Evolutionary conservation across 2,888 invertebrate genomes (phyloP), one percentile per base, ranked within the genome.

Genomic region (Beris morrisii): DNA sequence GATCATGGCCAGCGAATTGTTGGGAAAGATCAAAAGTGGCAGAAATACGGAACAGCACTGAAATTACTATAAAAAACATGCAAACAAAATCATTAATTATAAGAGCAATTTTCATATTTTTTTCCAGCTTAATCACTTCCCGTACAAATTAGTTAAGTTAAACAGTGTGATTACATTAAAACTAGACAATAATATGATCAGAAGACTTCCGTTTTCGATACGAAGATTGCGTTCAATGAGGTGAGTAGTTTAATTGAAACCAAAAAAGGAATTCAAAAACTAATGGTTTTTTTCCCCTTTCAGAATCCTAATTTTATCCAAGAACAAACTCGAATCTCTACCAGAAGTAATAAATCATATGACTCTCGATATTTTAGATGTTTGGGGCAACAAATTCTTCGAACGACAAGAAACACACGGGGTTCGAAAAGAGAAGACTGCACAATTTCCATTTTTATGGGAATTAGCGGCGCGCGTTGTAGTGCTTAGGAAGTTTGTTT

Each of bases 81-180:
- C 38, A 12, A 5, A 13, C 31, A 64, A 61, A 11, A 38, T 64
- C 53, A 64, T 52, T 55, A 30, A 46, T 45, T 44, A n/a, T 53
- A 57, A 55, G 48, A 57, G 66, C 65, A 22, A 22, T 22, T 22
- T 22, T 1, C 22, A 22, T 22, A 22, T 38, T 65, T 54, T 31
- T 48, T 65, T 67, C 12, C 44, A 71, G 70, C 46, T 85, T 30
- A 75, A 70, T 9, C 71, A 78, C 69, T 77, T 92, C 69, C 91
- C 92, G 7, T 81, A 84, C 65, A 82, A 84, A 55, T 81, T 92
- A 57, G 84, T 86, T 73, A 88, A 87, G 75, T 79, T 90, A 22
- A 81, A 83, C 71, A 83, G 81, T 15, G 78, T 92, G 67, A 81
- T 86, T 0, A 86, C 85, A 28, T 79, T 92, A 4, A 87, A 88